These are phyloP conservation scores for Acronicta alni DNA, from an alignment of 2,888 invertebrate species.

Conservation along the genomic window DNA sequence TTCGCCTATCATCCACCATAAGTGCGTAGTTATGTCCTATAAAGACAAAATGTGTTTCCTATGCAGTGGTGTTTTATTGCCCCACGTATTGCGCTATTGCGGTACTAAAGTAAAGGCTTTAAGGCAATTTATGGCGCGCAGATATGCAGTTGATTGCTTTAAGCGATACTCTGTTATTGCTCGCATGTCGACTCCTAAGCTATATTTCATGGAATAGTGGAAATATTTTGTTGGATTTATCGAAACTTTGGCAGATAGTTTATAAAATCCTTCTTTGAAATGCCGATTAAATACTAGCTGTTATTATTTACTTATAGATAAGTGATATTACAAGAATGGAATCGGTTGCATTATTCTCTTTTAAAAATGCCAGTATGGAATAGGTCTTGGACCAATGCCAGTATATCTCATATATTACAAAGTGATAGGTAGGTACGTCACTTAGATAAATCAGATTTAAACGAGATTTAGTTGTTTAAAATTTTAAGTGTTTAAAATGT, in stretches of 20 bases:
- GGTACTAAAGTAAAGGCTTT: constrained; percentile 40
- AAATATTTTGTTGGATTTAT: constrained; percentile 10
- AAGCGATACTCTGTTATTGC: constrained; percentile 29
- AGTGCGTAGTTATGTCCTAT: constrained; percentile 21
- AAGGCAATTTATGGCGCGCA: constrained; percentile 38
- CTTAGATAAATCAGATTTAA: no score
- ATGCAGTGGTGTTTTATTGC: constrained; percentile 44
- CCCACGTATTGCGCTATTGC: constrained; percentile 23
- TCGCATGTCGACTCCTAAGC: constrained; percentile 12
- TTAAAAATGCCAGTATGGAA: no score
- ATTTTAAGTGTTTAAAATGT: no score
- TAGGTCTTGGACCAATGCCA: no score
- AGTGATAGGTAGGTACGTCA: no score
- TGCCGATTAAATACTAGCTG: no score
- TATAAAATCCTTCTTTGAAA: no score
- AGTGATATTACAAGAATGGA: no score
- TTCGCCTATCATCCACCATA: constrained; percentile 33
- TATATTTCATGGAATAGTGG: constrained; percentile 28
- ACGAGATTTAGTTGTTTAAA: no score
- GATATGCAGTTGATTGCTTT: constrained; percentile 42
- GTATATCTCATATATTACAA: no score
- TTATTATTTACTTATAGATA: no score
- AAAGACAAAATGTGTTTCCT: constrained; percentile 43
- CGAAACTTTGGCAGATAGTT: constrained; percentile 11
- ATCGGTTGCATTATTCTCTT: no score